phyloP scores from a whole-genome alignment of 2,113 vertebrate genomes.

The Epinephelus fuscoguttatus region DNA sequence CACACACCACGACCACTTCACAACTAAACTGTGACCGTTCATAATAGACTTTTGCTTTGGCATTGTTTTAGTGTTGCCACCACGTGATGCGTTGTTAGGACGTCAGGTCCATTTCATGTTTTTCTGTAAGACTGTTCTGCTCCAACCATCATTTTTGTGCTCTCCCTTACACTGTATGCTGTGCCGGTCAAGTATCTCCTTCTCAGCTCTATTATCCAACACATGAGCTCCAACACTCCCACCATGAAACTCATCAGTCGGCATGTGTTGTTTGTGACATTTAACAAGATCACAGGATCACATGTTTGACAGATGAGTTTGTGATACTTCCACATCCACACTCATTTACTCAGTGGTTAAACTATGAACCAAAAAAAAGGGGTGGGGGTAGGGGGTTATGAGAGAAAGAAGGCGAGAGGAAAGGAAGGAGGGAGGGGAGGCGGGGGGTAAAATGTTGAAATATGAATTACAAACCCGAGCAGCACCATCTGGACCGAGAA shows the following conservation, averaged over 20 bases:
- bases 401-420: conserved; percentile 18
- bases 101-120: too few relatives aligned
- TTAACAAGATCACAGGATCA: conserved; percentile 72
- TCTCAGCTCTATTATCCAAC: background rate
- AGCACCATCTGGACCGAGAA: conserved; percentile 84
- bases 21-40: too few relatives aligned
- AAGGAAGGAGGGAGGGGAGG: background rate
- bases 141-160: background rate
- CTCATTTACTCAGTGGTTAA: conserved; percentile 67
- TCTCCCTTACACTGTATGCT: background rate
- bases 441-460: conserved; percentile 68
- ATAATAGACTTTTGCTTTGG: too few relatives aligned
- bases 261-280: conserved; percentile 63
- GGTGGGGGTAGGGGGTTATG: background rate
- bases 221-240: conserved; percentile 14
- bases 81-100: too few relatives aligned
- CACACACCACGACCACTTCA: too few relatives aligned
- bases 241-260: conserved; percentile 18
- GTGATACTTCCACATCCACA: conserved; percentile 46
- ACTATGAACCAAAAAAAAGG: conserved; percentile 22
- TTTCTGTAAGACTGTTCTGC: too few relatives aligned
- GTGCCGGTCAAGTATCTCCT: background rate
- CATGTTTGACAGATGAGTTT: conserved; percentile 73
- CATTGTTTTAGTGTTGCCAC: too few relatives aligned
- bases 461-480: conserved; percentile 83